A percentile compares a stretch with the other conserved stretches of the same genome.
phyloP scores from a whole-genome alignment of 2,797 vertebrate genomes.

The Coluber constrictor region DNA sequence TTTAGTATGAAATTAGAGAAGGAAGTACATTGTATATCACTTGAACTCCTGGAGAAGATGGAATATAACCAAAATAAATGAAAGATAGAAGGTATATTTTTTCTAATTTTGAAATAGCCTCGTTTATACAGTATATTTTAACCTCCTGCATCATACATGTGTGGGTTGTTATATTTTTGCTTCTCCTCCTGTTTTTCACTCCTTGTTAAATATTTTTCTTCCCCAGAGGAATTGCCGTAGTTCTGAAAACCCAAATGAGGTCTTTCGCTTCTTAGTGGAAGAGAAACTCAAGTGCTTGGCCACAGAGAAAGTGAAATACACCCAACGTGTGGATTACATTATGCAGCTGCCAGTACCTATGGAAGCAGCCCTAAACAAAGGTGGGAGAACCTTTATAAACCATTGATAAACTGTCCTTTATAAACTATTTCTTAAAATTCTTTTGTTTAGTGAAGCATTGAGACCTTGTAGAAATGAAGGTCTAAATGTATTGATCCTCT shows the following conservation, averaged over 20 bases:
- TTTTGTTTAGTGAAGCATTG: neutral
- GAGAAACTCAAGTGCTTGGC: conserved; percentile 96
- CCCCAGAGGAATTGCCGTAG: conserved; percentile 94
- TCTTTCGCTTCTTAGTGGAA: conserved; percentile 95
- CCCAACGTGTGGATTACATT: conserved; percentile 97
- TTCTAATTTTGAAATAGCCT: neutral
- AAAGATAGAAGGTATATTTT: neutral
- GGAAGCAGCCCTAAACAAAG: conserved; percentile 95
- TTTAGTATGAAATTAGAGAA: neutral
- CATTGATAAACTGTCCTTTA: neutral
- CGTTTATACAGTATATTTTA: neutral
- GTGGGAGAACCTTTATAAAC: conserved; percentile 40
- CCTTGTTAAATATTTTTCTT: neutral
- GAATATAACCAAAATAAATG: neutral
- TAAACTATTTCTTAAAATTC: neutral
- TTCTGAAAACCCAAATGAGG: conserved; percentile 92
- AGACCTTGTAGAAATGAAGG: neutral
- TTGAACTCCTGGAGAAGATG: neutral
- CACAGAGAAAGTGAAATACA: conserved; percentile 96
- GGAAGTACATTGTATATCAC: neutral
- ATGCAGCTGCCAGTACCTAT: conserved; percentile 95
- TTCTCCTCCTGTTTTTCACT: neutral
- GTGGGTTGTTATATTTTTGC: rapidly evolving
- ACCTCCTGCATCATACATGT: neutral
- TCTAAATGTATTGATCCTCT: conserved; percentile 14